Conservation (phyloP, 2,888 invertebrate genomes). For the Lacanobia oleracea region DNA sequence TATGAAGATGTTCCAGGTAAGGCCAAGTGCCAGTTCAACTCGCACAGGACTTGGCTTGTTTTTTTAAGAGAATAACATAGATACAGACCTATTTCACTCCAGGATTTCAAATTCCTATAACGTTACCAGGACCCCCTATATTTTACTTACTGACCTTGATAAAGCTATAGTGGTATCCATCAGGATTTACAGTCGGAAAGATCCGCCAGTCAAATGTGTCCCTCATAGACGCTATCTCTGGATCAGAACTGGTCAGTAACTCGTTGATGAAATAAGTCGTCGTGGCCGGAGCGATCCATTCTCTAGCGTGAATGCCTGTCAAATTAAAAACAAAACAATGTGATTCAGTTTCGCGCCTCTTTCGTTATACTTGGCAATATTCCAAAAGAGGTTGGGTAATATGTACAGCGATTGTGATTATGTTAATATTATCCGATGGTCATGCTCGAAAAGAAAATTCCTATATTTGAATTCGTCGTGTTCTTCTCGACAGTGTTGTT, state of each 20-base stretch:
- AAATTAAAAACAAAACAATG: constrained; percentile 14
- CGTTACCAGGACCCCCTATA: background rate
- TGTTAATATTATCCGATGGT: background rate
- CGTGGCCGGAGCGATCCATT: constrained; percentile 94
- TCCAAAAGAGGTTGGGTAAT: constrained; percentile 19
- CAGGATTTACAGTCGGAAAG: constrained; percentile 94
- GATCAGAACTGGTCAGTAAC: constrained; percentile 89
- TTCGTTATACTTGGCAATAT: constrained; percentile 8
- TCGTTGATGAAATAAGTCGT: constrained; percentile 92
- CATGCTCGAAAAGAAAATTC: background rate
- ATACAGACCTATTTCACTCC: background rate
- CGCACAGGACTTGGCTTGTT: too few relatives aligned
- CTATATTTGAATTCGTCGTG: constrained; percentile 21
- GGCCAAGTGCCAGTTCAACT: too few relatives aligned
- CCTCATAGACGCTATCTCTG: constrained; percentile 84
- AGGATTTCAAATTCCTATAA: background rate
- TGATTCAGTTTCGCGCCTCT: constrained; percentile 9
- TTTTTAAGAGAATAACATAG: too few relatives aligned
- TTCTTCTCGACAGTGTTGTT: too few relatives aligned
- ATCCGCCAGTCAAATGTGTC: constrained; percentile 93
- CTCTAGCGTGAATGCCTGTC: constrained; percentile 93
- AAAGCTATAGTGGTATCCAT: constrained; percentile 94
- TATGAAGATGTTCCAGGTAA: too few relatives aligned
- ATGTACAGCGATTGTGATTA: background rate
- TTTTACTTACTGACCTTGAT: constrained; percentile 73